Percentiles rank a stretch among this genome's conserved stretches.
phyloP scores from a whole-genome alignment of 2,113 vertebrate species.

The Gila orcuttii region DNA sequence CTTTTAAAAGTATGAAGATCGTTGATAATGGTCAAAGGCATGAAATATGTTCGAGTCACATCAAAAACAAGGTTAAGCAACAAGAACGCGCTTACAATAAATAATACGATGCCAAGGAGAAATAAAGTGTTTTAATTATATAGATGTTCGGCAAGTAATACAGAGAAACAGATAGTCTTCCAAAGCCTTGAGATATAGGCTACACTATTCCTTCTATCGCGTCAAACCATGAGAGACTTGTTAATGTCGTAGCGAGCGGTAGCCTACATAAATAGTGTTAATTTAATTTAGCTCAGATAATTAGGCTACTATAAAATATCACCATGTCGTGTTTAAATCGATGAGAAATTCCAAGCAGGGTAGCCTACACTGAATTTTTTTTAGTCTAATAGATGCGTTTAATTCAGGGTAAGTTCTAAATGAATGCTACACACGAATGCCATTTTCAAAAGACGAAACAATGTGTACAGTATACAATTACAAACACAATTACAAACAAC shows the following conservation, averaged over 20 bases:
- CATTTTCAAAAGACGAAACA: not conserved
- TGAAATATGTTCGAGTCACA: not conserved
- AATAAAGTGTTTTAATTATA: not conserved
- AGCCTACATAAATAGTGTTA: not conserved
- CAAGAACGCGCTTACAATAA: not conserved
- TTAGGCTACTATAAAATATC: not conserved
- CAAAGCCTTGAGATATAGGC: not conserved
- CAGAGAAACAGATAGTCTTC: not conserved
- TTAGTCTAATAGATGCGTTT: not conserved
- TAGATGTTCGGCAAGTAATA: not conserved
- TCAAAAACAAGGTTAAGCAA: not conserved
- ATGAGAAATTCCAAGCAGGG: not conserved
- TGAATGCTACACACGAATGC: not conserved
- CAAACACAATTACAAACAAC: conserved; percentile 8
- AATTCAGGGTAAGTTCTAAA: not conserved
- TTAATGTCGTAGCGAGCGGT: not conserved
- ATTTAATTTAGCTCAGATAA: not conserved
- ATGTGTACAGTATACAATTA: conserved; percentile 6
- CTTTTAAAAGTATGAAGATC: not conserved
- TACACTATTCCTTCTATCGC: not conserved
- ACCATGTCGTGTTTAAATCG: not conserved
- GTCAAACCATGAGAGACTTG: not conserved
- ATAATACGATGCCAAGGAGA: not conserved
- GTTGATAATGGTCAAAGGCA: not conserved
- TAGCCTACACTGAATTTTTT: too few relatives aligned